Evolutionary conservation across 2,888 invertebrate species (phyloP).

Genomic region (Prenolepis imparis): DNA sequence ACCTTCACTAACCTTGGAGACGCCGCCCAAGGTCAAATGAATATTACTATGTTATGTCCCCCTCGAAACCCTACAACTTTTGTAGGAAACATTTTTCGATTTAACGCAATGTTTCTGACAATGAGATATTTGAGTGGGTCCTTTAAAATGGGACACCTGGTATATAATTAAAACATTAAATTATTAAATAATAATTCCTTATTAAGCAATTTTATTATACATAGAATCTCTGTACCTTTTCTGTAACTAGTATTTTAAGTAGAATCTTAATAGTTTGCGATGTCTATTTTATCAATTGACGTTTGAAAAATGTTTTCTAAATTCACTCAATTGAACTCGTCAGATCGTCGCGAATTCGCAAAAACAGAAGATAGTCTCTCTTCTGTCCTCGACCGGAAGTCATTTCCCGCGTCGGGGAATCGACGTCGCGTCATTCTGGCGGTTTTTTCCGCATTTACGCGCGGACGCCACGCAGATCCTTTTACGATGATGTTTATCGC

Average conservation of each 20-base stretch:
- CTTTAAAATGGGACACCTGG: too few relatives aligned
- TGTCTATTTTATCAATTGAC: conserved; percentile 19
- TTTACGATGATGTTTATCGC: background rate
- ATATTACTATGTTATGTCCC: too few relatives aligned
- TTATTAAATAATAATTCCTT: background rate
- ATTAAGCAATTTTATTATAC: background rate
- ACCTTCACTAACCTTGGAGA: too few relatives aligned
- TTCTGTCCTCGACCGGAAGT: conserved; percentile 40
- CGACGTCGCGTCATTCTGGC: conserved; percentile 57
- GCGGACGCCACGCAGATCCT: background rate
- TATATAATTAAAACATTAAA: background rate
- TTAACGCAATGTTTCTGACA: too few relatives aligned
- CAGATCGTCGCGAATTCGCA: conserved; percentile 21
- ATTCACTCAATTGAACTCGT: conserved; percentile 38
- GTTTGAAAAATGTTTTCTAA: conserved; percentile 35
- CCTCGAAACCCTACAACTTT: too few relatives aligned
- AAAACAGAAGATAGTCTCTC: conserved; percentile 26
- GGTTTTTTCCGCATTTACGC: conserved; percentile 44
- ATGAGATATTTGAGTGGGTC: too few relatives aligned
- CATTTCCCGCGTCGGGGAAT: conserved; percentile 55
- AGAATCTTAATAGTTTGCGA: conserved; percentile 31
- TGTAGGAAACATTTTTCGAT: too few relatives aligned
- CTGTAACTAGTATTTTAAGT: too few relatives aligned
- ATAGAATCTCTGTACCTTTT: background rate
- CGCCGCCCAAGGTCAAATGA: too few relatives aligned